Conservation (phyloP, 2,113 vertebrate genomes). For the Boulengeromyrus knoepffleri region DNA sequence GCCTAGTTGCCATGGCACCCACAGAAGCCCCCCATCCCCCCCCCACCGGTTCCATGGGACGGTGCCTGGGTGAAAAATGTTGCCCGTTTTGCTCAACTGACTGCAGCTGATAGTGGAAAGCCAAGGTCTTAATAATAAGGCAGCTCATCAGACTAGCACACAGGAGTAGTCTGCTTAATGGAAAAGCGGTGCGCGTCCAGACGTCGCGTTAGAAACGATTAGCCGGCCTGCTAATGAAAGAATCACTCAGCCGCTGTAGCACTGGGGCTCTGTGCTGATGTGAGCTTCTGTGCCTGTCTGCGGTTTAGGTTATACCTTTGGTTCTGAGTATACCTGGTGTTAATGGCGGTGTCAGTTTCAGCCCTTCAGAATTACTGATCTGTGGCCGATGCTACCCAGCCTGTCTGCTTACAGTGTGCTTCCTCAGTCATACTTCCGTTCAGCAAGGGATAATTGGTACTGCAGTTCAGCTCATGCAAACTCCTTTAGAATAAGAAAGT, state of each 20-base stretch:
- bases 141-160: neutral
- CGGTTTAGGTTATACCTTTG: neutral
- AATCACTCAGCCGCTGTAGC: neutral
- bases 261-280: neutral
- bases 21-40: neutral
- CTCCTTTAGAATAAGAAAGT: neutral
- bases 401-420: neutral
- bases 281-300: neutral
- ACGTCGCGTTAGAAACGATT: neutral
- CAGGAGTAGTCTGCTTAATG: neutral
- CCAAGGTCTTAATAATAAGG: neutral
- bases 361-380: neutral
- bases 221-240: neutral
- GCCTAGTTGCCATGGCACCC: neutral
- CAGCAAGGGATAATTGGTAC: neutral
- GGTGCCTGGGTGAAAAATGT: neutral
- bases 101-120: neutral
- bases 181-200: neutral
- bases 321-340: neutral
- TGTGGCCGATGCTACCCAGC: neutral
- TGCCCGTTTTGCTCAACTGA: neutral
- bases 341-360: neutral
- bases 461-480: conserved; percentile 3
- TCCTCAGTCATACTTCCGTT: neutral
- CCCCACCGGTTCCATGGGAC: neutral